These are phyloP conservation scores for Loxodonta africana DNA, from an alignment of 2,113 vertebrate genomes.

Conservation along the genomic window DNA sequence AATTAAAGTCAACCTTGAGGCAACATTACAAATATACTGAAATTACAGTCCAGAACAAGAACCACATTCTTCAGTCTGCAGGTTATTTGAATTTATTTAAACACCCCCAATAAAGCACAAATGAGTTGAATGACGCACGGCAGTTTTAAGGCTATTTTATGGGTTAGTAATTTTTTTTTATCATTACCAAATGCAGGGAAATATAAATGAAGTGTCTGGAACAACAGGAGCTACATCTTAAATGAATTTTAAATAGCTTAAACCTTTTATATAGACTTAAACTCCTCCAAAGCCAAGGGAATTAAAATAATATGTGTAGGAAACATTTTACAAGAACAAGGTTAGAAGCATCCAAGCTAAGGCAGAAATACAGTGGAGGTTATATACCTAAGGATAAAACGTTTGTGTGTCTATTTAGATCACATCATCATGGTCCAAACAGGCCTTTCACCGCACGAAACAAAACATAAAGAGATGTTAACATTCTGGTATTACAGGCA, in stretches of 20 bases:
- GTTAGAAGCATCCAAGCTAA: not conserved
- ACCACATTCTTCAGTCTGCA: conserved; percentile 52
- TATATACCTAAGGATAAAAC: not conserved
- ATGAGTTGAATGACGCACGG: conserved; percentile 80
- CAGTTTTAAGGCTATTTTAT: conserved; percentile 83
- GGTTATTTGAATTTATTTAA: conserved; percentile 84
- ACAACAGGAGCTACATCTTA: conserved; percentile 8
- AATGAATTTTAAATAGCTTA: conserved; percentile 55
- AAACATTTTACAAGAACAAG: conserved; percentile 33
- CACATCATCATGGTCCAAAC: not conserved
- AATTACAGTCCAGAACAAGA: conserved; percentile 68
- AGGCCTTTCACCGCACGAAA: not conserved
- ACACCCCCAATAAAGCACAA: conserved; percentile 75
- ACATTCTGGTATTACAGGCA: not conserved
- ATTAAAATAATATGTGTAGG: conserved; percentile 54
- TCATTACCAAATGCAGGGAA: conserved; percentile 68
- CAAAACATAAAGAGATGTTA: not conserved
- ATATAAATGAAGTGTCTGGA: conserved; percentile 72
- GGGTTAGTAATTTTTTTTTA: not conserved
- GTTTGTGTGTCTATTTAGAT: not conserved
- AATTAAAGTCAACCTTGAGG: conserved; percentile 82
- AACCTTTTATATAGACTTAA: conserved; percentile 41
- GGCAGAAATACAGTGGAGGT: not conserved
- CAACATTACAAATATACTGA: conserved; percentile 68
- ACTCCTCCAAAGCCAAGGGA: conserved; percentile 33